phyloP scores from a whole-genome alignment of 1,140 invertebrate genomes.

The Coptotermes formosanus region DNA sequence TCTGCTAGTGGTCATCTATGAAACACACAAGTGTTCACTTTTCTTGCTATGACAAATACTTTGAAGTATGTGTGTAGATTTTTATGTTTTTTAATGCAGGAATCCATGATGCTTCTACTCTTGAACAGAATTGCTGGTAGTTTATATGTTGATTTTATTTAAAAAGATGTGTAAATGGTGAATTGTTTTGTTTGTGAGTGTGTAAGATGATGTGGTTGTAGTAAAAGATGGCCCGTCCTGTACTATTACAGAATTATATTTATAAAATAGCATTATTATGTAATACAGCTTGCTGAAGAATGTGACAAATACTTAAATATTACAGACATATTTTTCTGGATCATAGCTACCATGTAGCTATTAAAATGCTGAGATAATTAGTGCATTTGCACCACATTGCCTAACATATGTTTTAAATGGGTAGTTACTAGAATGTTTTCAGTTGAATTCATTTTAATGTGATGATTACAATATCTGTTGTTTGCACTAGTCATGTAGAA shows the following conservation, averaged over 20 bases:
- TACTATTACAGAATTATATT: too few species aligned
- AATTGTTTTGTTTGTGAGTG: not conserved
- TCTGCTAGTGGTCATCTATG: too few species aligned
- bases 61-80: too few species aligned
- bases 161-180: not conserved
- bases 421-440: not conserved
- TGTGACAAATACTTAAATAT: not conserved
- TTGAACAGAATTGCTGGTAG: too few species aligned
- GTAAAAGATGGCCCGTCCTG: not conserved
- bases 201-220: not conserved
- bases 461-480: not conserved
- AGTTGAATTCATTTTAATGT: not conserved
- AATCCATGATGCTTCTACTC: too few species aligned
- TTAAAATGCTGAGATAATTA: not conserved
- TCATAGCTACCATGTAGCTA: not conserved
- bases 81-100: too few species aligned
- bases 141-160: too few species aligned
- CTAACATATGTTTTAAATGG: not conserved
- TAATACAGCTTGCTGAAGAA: too few species aligned
- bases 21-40: too few species aligned
- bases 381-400: not conserved
- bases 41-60: too few species aligned
- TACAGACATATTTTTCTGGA: not conserved
- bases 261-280: too few species aligned
- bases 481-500: not conserved